Base-by-base conservation (phyloP, 2,888 invertebrate genomes). In the Eugnorisma glareosa region DNA sequence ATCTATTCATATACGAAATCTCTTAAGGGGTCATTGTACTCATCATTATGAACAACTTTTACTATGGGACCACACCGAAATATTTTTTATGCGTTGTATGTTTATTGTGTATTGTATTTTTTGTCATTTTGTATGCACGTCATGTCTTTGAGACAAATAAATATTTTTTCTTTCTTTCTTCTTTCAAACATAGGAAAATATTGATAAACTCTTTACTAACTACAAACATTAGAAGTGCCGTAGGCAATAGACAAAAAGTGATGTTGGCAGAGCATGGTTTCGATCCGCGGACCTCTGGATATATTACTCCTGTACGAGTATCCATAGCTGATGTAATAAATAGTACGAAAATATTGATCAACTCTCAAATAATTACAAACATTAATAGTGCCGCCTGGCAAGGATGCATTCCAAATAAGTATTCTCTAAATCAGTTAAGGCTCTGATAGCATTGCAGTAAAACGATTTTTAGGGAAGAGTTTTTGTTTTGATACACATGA, bases 251-350 rank as follows among this genome's bases (percentile, higher is more conserved):
- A 37, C 24, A 40, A 72, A 73, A 69, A 75, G 35, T 13, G 1
- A 7, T 18, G 0, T 67, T 86, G 79, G 84, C 87, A 86, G 79
- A 89, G 81, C 84, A 4, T 83, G 98, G 98, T 98, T 98, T 98
- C 98, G 98, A 98, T 98, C 98, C 98, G 98, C 98, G 98, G 98
- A 98, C 69, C n/a, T n/a, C n/a, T n/a, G n/a, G n/a, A n/a, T n/a
- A n/a, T 74, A 0, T 18, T n/a, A 1, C 3, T 68, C 1, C 61
- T 24, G 0, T 68, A n/a, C n/a, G n/a, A n/a, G n/a, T n/a, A 31
- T 11, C 2, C 0, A 13, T 5, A 21, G 4, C 18, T 73, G 5
- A 37, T 45, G n/a, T 18, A 8, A 31, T 31, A 5, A 67, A 63
- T 40, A 45, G 28, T 2, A 11, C 1, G 10, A 28, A 63, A 63